Evolutionary conservation across 2,797 vertebrate species (phyloP).

Genomic region (Cephalopachus bancanus): DNA sequence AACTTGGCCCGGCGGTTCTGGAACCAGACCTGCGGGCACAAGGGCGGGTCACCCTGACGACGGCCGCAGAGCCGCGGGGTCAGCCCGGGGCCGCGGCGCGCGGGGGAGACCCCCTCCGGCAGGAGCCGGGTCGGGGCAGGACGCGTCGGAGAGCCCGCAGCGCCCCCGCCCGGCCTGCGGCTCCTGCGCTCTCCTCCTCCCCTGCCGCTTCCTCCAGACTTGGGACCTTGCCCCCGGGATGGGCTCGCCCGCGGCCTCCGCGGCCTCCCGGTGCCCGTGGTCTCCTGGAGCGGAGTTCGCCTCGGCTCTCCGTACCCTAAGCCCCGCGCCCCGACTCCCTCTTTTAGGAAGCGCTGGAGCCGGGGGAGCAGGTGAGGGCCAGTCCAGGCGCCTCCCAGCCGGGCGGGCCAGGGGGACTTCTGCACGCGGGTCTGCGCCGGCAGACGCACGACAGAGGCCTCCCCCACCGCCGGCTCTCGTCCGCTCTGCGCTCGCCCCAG

Average conservation of each 20-base stretch:
- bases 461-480: background rate
- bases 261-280: background rate
- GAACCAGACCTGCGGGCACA: conserved; percentile 94
- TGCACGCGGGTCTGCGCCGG: background rate
- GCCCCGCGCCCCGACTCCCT: background rate
- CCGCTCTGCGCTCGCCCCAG: background rate
- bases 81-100: background rate
- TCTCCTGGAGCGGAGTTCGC: background rate
- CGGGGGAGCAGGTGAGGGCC: background rate
- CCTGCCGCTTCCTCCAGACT: background rate
- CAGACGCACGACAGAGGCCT: too few species aligned
- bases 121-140: background rate
- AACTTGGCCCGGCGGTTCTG: conserved; percentile 98
- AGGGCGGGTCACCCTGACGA: background rate
- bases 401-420: background rate
- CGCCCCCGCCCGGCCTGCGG: background rate
- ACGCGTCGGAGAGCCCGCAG: too few species aligned
- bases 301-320: background rate
- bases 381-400: background rate
- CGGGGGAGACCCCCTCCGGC: background rate
- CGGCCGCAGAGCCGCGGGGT: background rate
- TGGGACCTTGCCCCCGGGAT: background rate
- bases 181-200: too few species aligned
- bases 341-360: background rate
- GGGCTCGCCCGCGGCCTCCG: background rate